A percentile compares a stretch with the other conserved stretches of the same genome.
These are phyloP conservation scores for Eupithecia exiguata DNA, from an alignment of 2,888 invertebrate species.

Conservation along the genomic window DNA sequence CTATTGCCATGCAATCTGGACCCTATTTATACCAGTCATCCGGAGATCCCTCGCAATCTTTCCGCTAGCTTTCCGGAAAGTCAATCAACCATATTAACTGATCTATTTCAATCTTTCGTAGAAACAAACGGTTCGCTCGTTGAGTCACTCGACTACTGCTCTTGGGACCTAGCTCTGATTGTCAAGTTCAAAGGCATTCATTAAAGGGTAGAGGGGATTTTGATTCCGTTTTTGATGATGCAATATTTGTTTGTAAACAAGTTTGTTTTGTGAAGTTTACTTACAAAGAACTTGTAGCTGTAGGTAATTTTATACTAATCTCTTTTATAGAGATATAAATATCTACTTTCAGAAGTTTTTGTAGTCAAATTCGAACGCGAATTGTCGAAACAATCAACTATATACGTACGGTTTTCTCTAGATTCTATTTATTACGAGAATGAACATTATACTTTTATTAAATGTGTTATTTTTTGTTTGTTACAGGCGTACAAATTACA, in stretches of 20 bases:
- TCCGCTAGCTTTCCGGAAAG: constrained; percentile 69
- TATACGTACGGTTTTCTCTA: neutral
- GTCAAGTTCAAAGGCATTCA: constrained; percentile 25
- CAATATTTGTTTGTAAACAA: neutral
- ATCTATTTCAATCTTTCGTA: constrained; percentile 71
- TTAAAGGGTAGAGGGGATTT: constrained; percentile 17
- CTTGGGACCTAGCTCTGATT: constrained; percentile 33
- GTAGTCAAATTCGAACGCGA: neutral
- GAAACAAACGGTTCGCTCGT: constrained; percentile 56
- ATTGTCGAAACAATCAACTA: neutral
- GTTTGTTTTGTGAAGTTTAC: neutral
- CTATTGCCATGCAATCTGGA: constrained; percentile 13
- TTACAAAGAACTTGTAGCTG: neutral
- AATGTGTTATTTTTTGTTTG: constrained; percentile 45
- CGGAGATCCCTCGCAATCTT: constrained; percentile 60
- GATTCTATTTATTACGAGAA: constrained; percentile 8
- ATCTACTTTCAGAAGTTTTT: neutral
- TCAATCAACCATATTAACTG: constrained; percentile 65
- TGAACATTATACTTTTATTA: neutral
- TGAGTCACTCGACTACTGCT: constrained; percentile 49
- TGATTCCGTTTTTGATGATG: neutral
- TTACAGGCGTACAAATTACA: constrained; percentile 70
- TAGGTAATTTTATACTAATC: neutral
- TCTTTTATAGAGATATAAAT: neutral
- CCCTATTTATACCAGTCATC: constrained; percentile 58